phyloP scores from a whole-genome alignment of 2,797 vertebrate species.

The Knipowitschia caucasica region DNA sequence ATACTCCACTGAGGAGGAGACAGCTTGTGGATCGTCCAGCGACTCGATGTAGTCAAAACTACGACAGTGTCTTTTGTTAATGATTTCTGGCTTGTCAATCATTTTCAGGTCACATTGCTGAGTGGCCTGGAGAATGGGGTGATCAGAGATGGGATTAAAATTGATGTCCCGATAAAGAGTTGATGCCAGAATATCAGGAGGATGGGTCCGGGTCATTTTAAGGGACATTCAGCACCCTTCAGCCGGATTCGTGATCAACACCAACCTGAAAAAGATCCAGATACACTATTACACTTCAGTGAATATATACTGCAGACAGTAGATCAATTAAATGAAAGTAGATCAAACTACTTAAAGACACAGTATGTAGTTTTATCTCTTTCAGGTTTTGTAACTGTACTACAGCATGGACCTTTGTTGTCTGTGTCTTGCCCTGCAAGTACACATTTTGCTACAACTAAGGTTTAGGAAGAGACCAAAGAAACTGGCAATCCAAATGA shows the following conservation, averaged over 20 bases:
- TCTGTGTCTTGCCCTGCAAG: too few relatives aligned
- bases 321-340: neutral
- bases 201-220: conserved; percentile 98
- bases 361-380: too few relatives aligned
- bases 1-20: conserved; percentile 74
- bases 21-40: conserved; percentile 82
- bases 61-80: conserved; percentile 96
- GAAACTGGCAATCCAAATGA: too few relatives aligned
- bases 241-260: conserved; percentile 75
- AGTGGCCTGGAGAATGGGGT: conserved; percentile 67
- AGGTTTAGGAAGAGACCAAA: too few relatives aligned
- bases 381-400: too few relatives aligned
- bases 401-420: too few relatives aligned
- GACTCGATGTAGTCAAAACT: conserved; percentile 96
- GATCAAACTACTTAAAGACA: too few relatives aligned
- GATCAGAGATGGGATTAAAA: conserved; percentile 74
- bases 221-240: conserved; percentile 73
- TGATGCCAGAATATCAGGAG: conserved; percentile 93
- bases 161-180: conserved; percentile 90
- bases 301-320: neutral
- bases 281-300: conserved; percentile 8
- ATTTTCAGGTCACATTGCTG: conserved; percentile 85
- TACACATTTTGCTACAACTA: too few relatives aligned
- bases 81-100: conserved; percentile 84
- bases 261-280: conserved; percentile 55